Evolutionary conservation across 2,888 invertebrate genomes (phyloP), one percentile per base, ranked within the genome.

Genomic region (Napeogenes sylphis): DNA sequence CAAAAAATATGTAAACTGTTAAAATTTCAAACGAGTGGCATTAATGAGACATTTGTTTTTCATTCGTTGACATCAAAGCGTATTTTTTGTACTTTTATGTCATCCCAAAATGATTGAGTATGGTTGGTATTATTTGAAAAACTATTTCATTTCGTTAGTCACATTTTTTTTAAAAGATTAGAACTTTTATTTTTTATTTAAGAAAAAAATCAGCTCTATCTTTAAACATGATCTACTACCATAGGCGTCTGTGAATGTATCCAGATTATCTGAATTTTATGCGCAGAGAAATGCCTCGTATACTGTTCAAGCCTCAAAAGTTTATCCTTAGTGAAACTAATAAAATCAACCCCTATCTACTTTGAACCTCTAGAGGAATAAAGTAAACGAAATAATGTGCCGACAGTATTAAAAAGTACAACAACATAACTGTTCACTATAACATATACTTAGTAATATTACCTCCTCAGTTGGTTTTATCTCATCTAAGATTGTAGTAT

Each of bases 341-440:
- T 51, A 51, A 30, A 5, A 51, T 51, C 51, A 51, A 51, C 51
- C 51, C 1, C 47, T 51, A 21, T 51, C 8, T 51, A 51, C 21
- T 51, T 30, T 30, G 30, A 30, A 30, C 21, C 47, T 30, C 47
- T 38, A 30, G 33, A 46, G 55, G 57, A 42, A n/a, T 63, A 32
- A 56, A 53, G 33, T 56, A 21, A 51, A 51, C 47, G 47, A 33
- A 42, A 56, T 51, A 30, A 30, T 46, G 21, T 51, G 53, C 35
- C 33, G 42, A 63, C 47, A 21, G 30, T 56, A 42, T 61, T 45
- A 12, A 56, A 59, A 32, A 32, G 33, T 55, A 45, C 35, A 21
- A 38, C 12, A n/a, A 0, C 45, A 21, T 59, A 53, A 54, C 42
- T 63, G 8, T 54, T 46, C 6, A 57, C 4, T 10, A 14, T 12